phyloP scores from a whole-genome alignment of 2,888 invertebrate genomes.

The Meandrusa payeni region DNA sequence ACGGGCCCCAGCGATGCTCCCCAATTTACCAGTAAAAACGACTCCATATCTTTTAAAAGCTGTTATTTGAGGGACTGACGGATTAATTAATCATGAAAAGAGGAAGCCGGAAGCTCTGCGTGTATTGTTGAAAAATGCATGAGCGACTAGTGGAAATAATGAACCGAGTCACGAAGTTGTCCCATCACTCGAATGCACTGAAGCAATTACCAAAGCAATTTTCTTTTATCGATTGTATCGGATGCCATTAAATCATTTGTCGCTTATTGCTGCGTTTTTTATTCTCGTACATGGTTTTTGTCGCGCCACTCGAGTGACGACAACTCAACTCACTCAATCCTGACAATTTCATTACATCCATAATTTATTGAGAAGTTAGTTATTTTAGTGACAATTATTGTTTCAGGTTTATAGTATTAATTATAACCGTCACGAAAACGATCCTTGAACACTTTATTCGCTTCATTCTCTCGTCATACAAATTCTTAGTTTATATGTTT shows the following conservation, averaged over 20 bases:
- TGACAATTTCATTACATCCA: too few species aligned
- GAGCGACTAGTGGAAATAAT: conserved; percentile 32
- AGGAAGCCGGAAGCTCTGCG: conserved; percentile 14
- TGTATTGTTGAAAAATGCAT: conserved; percentile 25
- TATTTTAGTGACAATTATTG: too few species aligned
- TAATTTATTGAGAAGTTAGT: too few species aligned
- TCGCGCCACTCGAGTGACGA: too few species aligned
- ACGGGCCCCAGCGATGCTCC: neutral
- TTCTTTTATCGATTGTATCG: conserved; percentile 31
- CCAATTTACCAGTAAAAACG: conserved; percentile 5
- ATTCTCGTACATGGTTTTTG: conserved; percentile 1
- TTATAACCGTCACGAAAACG: too few species aligned
- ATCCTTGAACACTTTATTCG: too few species aligned
- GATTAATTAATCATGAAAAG: conserved; percentile 24
- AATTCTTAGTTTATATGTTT: too few species aligned
- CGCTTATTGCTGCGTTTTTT: neutral
- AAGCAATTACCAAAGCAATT: conserved; percentile 26
- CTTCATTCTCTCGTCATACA: too few species aligned
- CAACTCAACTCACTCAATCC: too few species aligned
- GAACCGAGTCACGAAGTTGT: conserved; percentile 40
- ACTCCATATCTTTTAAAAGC: conserved; percentile 20
- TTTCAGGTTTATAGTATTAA: too few species aligned
- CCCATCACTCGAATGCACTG: conserved; percentile 35
- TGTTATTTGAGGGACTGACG: conserved; percentile 18
- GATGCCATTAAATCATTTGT: conserved; percentile 5